Base-by-base conservation (phyloP, 2,797 vertebrate genomes). In the Carcharodon carcharias region DNA sequence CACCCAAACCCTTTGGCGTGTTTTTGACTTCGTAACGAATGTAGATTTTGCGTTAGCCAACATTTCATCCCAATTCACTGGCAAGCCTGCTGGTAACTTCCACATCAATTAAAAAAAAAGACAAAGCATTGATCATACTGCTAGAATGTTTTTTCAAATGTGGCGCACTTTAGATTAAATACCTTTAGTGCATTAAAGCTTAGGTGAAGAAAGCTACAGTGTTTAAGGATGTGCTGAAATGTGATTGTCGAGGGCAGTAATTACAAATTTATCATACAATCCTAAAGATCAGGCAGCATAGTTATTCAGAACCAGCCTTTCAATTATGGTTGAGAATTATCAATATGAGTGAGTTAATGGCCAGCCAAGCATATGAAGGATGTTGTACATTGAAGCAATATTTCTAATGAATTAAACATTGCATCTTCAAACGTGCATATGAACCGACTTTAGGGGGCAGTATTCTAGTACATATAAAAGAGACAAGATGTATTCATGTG, bases 271-370 rank as follows among this genome's bases (percentile, higher is more conserved):
- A 95, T 73, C 94, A 56, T 73, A 56, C 45, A 77, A 58, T 56
- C 94, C 8, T 21, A 56, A 95, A 56, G 94, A 73, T 77, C 94
- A 77, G 69, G 67, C 94, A 73, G 69, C 69, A 58, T 77, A 77
- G 54, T 77, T 56, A 73, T 95, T 21, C 31, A 35, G 69, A 67
- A 77, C 35, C 69, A 58, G 26, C 67, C 94, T 95, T 95, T 95
- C 94, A 77, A 95, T 95, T 95, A 73, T 69, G 77, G 94, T 35
- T 73, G 45, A 77, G 94, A 95, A 95, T 77, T 77, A 95, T 95
- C 94, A 95, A 95, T 77, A 77, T 77, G 50, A 73, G 94, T 8
- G 50, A 77, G 50, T 95, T 95, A 95, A 95, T 95, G 50, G 94
- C 50, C 31, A 95, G 35, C 50, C 28, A 56, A 71, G 31, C 69